Evolutionary conservation across 2,888 invertebrate species (phyloP), one percentile per base, ranked within the genome.

Genomic region (Trisateles emortualis): DNA sequence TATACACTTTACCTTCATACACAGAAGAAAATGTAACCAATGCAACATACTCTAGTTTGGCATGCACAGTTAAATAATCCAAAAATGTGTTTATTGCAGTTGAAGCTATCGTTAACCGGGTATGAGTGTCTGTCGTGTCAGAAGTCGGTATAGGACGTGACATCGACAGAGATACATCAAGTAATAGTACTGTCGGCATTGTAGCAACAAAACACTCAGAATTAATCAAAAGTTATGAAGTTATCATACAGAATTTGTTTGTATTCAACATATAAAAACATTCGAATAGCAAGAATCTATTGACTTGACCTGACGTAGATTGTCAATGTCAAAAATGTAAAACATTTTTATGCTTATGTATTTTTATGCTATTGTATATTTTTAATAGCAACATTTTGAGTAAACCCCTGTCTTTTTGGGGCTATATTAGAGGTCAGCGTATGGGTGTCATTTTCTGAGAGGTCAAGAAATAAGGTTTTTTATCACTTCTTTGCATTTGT

Each of bases 111-210:
- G 88, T 83, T 35, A 83, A 78, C 62, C 92, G 81, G 29, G 90
- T 92, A 47, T 87, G 88, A 30, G 59, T 85, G 58, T 92, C 92
- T 24, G 87, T 78, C 19, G 83, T 70, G 61, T 92, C 92, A 0
- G 86, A 74, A 3, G 82, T 80, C 17, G 85, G 78, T 26, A 92
- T 83, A 17, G 92, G 91, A 22, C 92, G 82, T 26, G 86, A 87
- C 92, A 92, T 92, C 5, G 92, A 92, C 48, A 92, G 68, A 0
- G 92, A 92, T 3, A 90, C 86, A 62, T 92, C 92, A 14, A 92
- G 64, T 63, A 92, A 73, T 70, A 92, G 68, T 14, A 90, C 87
- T 9, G 91, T 88, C 52, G 92, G 92, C 92, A 92, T 92, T 64
- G 75, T 85, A 22, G 35, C 14, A 55, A 41, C 9, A 32, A 52